Percentiles rank a stretch among this genome's conserved stretches.
Evolutionary conservation across 2,113 vertebrate species (phyloP).

Genomic region (Mugil cephalus): DNA sequence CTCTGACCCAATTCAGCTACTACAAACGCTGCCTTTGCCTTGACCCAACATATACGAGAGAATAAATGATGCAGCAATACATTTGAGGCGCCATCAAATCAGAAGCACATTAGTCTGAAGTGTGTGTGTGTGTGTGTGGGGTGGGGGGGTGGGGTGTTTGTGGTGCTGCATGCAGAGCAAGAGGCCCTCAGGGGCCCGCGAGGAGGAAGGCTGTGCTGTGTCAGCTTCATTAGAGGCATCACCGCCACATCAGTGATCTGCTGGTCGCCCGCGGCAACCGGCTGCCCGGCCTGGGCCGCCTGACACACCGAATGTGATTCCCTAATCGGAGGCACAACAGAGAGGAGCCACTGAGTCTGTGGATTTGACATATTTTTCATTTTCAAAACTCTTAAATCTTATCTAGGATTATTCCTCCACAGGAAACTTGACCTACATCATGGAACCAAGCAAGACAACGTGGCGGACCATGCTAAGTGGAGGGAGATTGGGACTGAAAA

Average conservation of each 20-base stretch:
- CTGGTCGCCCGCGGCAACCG: conserved; percentile 76
- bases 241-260: conserved; percentile 81
- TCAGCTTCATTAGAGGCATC: conserved; percentile 87
- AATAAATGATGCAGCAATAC: conserved; percentile 67
- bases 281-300: conserved; percentile 61
- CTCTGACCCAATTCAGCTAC: conserved; percentile 68
- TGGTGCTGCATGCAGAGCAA: conserved; percentile 53
- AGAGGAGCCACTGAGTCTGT: conserved; percentile 19
- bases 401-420: background rate
- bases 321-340: conserved; percentile 47
- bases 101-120: conserved; percentile 51
- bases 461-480: background rate
- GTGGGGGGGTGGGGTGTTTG: conserved; percentile 27
- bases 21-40: conserved; percentile 43
- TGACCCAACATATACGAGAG: conserved; percentile 24
- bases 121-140: background rate
- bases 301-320: conserved; percentile 68
- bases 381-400: conserved; percentile 9
- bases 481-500: background rate
- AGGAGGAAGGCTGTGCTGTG: conserved; percentile 80
- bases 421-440: conserved; percentile 1
- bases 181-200: conserved; percentile 69
- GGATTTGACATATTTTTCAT: conserved; percentile 14
- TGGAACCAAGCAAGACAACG: background rate
- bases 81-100: conserved; percentile 54